Percentiles rank a stretch among this genome's conserved stretches.
Evolutionary conservation across 2,888 invertebrate genomes (phyloP).

Genomic region (Amblyjoppa fuscipennis): DNA sequence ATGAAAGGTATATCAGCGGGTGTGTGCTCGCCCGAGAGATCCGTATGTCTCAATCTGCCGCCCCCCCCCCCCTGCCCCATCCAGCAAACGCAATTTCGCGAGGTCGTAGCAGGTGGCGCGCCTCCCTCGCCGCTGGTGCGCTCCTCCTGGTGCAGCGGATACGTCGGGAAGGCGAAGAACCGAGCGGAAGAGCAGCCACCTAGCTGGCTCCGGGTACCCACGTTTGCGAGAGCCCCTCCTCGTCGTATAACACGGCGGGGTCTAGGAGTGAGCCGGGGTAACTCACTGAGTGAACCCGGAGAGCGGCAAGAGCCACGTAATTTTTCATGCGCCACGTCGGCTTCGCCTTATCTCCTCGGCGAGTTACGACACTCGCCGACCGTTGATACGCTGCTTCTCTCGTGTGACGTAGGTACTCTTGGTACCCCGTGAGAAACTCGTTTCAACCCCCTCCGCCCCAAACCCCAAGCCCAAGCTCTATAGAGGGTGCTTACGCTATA

Average conservation of each 20-base stretch:
- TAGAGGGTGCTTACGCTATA: not conserved
- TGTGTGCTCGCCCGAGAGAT: slow-evolving; percentile 58
- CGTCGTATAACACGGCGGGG: slow-evolving; percentile 4
- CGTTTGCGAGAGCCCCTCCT: not conserved
- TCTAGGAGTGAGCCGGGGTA: slow-evolving; percentile 45
- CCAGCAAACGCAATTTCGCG: slow-evolving; percentile 66
- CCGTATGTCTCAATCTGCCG: slow-evolving; percentile 69
- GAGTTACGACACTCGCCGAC: slow-evolving; percentile 72
- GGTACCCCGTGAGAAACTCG: slow-evolving; percentile 28
- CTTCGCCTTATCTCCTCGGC: slow-evolving; percentile 73
- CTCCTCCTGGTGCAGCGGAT: slow-evolving; percentile 24
- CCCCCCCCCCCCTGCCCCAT: no score
- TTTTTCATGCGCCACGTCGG: slow-evolving; percentile 76
- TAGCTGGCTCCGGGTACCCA: not conserved
- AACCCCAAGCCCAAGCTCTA: slow-evolving; percentile 20
- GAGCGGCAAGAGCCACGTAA: slow-evolving; percentile 71
- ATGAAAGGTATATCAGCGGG: slow-evolving; percentile 55
- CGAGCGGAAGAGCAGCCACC: not conserved
- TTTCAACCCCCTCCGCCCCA: slow-evolving; percentile 15
- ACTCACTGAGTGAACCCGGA: slow-evolving; percentile 49
- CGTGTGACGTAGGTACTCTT: slow-evolving; percentile 59
- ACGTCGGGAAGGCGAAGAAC: slow-evolving; percentile 17
- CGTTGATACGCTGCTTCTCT: slow-evolving; percentile 64
- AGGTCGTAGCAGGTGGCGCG: slow-evolving; percentile 68
- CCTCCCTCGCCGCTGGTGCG: slow-evolving; percentile 48